These are phyloP conservation scores for Leptopilina myrica DNA, from an alignment of 2,888 invertebrate species.

Conservation along the genomic window DNA sequence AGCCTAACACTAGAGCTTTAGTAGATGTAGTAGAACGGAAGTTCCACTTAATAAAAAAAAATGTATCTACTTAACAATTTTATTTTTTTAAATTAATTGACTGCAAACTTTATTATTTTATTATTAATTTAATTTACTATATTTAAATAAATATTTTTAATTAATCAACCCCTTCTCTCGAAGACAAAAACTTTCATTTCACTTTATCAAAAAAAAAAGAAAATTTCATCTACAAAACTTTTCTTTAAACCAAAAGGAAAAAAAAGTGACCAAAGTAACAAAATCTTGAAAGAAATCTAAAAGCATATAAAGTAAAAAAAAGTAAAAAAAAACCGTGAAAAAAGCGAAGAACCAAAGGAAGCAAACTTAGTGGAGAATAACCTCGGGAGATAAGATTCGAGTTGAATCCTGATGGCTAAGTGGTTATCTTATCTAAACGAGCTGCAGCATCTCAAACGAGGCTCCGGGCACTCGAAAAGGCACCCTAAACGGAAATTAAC, in stretches of 20 bases:
- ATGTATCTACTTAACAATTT: no score
- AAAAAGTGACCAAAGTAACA: neutral
- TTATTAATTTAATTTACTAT: no score
- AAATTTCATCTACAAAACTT: neutral
- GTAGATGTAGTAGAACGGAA: no score
- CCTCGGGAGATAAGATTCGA: conserved; percentile 59
- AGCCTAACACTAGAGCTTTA: no score
- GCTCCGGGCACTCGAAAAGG: conserved; percentile 63
- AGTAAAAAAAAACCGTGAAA: conserved; percentile 16
- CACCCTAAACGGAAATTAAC: conserved; percentile 75
- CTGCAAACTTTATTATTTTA: no score
- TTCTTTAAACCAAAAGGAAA: no score
- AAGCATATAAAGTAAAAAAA: conserved; percentile 40
- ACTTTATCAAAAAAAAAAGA: neutral
- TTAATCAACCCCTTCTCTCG: no score
- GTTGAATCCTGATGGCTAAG: conserved; percentile 71
- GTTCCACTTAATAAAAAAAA: no score
- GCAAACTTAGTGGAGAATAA: conserved; percentile 43
- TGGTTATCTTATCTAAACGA: conserved; percentile 75
- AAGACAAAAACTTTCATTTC: no score
- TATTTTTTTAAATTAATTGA: no score
- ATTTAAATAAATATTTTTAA: no score
- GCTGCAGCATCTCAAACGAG: conserved; percentile 63
- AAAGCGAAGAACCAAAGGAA: conserved; percentile 47
- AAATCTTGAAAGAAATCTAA: conserved; percentile 12